phyloP scores from a whole-genome alignment of 2,113 vertebrate species.

The Entomyzon cyanotis region DNA sequence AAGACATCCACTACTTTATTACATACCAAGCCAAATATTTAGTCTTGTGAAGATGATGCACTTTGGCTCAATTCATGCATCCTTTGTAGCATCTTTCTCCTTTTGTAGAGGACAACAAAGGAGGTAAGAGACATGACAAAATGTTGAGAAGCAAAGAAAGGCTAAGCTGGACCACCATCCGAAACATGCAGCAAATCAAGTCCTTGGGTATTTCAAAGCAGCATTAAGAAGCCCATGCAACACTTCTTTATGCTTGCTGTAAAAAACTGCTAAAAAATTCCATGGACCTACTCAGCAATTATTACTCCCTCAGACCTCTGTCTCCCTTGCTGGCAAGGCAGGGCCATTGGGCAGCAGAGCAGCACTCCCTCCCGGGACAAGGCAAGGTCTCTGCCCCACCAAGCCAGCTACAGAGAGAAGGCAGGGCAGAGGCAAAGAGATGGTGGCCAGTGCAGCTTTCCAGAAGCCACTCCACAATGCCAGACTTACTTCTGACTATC shows the following conservation, averaged over 20 bases:
- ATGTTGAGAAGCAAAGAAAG: neutral
- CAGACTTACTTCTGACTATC: neutral
- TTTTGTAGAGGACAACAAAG: neutral
- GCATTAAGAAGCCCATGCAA: neutral
- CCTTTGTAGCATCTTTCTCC: neutral
- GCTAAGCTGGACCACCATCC: neutral
- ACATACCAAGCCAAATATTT: neutral
- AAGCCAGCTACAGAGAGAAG: neutral
- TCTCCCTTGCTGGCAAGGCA: neutral
- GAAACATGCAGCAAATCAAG: neutral
- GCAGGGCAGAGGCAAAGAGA: neutral
- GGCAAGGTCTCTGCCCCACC: neutral
- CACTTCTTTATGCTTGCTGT: neutral
- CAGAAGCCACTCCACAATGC: neutral
- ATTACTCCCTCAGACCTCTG: neutral
- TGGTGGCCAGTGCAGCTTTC: neutral
- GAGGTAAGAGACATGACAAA: neutral
- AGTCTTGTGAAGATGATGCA: neutral
- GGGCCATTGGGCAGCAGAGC: accelerated
- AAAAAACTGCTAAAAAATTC: neutral
- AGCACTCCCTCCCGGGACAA: neutral
- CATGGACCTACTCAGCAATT: neutral
- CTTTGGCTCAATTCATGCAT: neutral
- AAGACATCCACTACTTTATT: neutral
- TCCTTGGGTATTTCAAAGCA: neutral